Conservation (phyloP, 2,113 vertebrate genomes). For the Candoia aspera region DNA sequence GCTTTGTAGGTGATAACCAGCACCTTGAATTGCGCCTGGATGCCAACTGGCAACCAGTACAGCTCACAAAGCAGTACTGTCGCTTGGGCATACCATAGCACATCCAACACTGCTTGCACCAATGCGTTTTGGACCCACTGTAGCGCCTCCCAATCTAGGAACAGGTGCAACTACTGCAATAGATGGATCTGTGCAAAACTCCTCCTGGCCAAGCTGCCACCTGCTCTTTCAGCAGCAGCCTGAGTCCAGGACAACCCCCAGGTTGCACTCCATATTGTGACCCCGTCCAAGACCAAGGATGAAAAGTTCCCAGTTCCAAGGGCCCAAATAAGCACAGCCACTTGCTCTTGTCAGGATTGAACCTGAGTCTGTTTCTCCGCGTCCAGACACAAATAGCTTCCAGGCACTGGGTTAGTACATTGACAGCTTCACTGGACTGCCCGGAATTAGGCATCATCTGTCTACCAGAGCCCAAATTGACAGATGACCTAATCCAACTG, state of each 20-base stretch:
- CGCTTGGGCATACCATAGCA: background rate
- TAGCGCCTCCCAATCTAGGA: background rate
- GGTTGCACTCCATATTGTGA: background rate
- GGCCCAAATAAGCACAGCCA: background rate
- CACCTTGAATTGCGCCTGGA: background rate
- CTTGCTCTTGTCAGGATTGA: background rate
- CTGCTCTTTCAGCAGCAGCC: background rate
- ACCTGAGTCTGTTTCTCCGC: background rate
- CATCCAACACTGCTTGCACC: background rate
- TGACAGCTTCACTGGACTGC: background rate
- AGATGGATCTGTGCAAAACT: background rate
- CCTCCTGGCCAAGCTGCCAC: background rate
- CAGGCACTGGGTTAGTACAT: background rate
- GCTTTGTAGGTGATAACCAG: background rate
- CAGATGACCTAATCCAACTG: background rate
- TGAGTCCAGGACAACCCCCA: background rate
- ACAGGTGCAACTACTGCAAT: background rate
- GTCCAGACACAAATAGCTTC: background rate
- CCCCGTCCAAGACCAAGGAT: background rate
- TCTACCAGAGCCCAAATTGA: background rate
- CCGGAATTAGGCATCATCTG: background rate
- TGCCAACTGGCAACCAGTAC: background rate
- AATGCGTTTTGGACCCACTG: background rate
- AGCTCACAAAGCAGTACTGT: background rate
- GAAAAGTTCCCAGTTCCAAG: background rate